phyloP scores from a whole-genome alignment of 2,113 vertebrate species.

The Charadrius vociferus region DNA sequence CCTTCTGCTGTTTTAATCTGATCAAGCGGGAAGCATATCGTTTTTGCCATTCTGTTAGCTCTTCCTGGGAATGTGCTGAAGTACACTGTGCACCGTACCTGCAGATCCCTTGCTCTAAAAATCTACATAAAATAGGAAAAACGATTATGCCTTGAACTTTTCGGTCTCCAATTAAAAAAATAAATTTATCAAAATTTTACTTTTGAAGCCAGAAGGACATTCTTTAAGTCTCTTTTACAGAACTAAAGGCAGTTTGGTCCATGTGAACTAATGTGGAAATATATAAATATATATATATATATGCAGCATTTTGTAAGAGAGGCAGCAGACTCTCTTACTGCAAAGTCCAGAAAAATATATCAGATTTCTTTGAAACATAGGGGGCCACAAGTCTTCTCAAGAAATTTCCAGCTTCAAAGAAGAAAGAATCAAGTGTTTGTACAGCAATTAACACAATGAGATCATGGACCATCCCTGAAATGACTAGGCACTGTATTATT shows the following conservation, averaged over 20 bases:
- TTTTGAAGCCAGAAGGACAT: not conserved
- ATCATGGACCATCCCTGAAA: not conserved
- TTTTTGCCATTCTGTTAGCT: conserved; percentile 97
- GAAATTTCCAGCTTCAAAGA: not conserved
- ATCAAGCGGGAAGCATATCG: conserved; percentile 94
- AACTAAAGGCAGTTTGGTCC: not conserved
- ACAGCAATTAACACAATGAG: not conserved
- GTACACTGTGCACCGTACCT: conserved; percentile 98
- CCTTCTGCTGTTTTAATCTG: conserved; percentile 94
- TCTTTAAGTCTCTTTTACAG: not conserved
- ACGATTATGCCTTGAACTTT: conserved; percentile 22
- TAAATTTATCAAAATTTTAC: not conserved
- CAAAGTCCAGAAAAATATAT: not conserved
- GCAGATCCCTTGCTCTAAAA: conserved; percentile 96
- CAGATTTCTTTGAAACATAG: not conserved
- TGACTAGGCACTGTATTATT: not conserved
- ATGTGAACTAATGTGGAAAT: not conserved
- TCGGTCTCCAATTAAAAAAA: not conserved
- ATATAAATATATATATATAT: not conserved
- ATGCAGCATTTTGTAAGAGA: not conserved
- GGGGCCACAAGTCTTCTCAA: not conserved
- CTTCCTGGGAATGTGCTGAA: conserved; percentile 97
- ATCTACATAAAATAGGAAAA: conserved; percentile 79
- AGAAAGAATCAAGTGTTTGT: not conserved
- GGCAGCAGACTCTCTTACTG: not conserved